Evolutionary conservation across 2,113 vertebrate species (phyloP).

Genomic region (Misgurnus anguillicaudatus): DNA sequence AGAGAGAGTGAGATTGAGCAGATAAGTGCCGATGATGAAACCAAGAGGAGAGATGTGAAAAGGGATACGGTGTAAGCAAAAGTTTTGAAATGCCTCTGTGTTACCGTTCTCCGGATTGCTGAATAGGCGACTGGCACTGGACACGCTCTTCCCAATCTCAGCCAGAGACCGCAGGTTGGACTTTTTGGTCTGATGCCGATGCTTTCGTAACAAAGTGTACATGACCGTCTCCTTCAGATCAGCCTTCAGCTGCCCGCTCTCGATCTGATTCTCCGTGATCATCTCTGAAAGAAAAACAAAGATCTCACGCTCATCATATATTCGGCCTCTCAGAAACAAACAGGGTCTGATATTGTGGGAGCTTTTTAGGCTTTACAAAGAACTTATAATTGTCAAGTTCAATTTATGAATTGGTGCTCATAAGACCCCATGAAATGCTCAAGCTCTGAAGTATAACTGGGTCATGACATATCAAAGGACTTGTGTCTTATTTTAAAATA

Average conservation of each 20-base stretch:
- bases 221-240: slow-evolving; percentile 94
- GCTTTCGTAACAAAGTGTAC: slow-evolving; percentile 90
- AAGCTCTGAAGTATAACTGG: no score
- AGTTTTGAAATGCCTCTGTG: neutral
- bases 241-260: slow-evolving; percentile 82
- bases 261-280: slow-evolving; percentile 91
- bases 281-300: slow-evolving; percentile 74
- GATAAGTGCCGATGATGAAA: slow-evolving; percentile 16
- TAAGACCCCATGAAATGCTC: no score
- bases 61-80: neutral
- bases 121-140: slow-evolving; percentile 97
- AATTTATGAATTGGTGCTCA: neutral
- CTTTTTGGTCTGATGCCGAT: slow-evolving; percentile 98
- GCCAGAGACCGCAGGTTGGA: slow-evolving; percentile 97
- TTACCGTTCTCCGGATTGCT: slow-evolving; percentile 91
- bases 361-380: no score
- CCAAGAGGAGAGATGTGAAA: neutral
- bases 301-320: neutral
- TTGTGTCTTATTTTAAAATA: no score
- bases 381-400: no score
- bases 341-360: no score
- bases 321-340: neutral
- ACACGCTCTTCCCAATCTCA: slow-evolving; percentile 97
- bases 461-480: no score
- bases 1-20: slow-evolving; percentile 18